Evolutionary conservation across 2,113 vertebrate species (phyloP).

Genomic region (Vidua macroura): DNA sequence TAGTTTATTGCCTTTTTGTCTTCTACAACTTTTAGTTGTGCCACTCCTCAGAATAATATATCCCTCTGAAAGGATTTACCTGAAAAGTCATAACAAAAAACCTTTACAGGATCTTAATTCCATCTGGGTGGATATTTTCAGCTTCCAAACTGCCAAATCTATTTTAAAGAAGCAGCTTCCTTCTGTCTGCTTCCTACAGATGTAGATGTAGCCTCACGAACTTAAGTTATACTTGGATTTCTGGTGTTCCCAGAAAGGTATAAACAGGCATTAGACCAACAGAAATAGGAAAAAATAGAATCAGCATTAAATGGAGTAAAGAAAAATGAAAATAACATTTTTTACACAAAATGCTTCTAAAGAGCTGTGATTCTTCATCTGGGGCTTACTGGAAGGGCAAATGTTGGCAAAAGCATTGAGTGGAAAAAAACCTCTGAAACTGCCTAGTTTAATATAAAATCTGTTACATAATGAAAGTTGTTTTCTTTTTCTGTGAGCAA

Average conservation of each 20-base stretch:
- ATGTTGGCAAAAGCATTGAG: not conserved
- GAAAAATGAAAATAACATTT: not conserved
- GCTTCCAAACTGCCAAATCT: not conserved
- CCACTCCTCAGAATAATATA: not conserved
- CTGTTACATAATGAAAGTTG: not conserved
- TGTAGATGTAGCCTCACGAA: not conserved
- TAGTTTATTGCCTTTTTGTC: not conserved
- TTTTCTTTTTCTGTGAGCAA: not conserved
- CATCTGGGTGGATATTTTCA: not conserved
- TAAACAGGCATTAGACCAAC: not conserved
- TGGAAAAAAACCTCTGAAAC: not conserved
- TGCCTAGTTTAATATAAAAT: not conserved
- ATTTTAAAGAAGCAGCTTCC: not conserved
- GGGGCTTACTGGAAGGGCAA: not conserved
- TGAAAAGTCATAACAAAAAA: not conserved
- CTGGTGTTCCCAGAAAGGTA: not conserved
- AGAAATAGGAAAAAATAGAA: not conserved
- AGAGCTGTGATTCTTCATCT: not conserved
- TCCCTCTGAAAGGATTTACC: not conserved
- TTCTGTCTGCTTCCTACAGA: not conserved
- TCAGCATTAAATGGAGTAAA: not conserved
- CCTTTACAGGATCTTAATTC: not conserved
- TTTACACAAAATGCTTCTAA: not conserved
- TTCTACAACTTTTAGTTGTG: not conserved
- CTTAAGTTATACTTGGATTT: not conserved